Conservation (phyloP, 2,888 invertebrate species). For the Drosophila affinis region DNA sequence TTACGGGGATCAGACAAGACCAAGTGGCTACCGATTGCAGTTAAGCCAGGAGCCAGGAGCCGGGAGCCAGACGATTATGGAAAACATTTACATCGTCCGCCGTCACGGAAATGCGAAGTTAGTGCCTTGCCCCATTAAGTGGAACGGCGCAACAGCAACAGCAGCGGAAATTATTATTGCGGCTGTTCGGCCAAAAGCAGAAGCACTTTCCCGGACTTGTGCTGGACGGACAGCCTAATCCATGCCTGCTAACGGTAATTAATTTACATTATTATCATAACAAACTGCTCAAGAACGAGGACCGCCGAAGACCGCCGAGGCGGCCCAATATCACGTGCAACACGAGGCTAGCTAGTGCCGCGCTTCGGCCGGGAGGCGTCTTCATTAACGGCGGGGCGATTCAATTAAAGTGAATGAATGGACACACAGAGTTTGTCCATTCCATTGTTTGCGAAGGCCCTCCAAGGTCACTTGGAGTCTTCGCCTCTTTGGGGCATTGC, state of each 20-base stretch:
- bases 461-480: constrained; percentile 24
- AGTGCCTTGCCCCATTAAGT: constrained; percentile 32
- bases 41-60: constrained; percentile 3
- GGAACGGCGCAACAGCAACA: constrained; percentile 16
- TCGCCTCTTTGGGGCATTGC: not conserved
- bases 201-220: not conserved
- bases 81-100: constrained; percentile 24
- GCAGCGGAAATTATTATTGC: constrained; percentile 52
- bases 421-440: constrained; percentile 44
- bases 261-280: constrained; percentile 73
- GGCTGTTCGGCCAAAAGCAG: not conserved
- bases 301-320: not conserved
- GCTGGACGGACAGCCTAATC: constrained; percentile 21
- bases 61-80: constrained; percentile 24
- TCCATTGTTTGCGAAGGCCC: constrained; percentile 30
- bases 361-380: constrained; percentile 46
- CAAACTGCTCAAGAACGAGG: constrained; percentile 56
- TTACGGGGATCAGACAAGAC: constrained; percentile 38
- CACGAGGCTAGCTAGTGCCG: not conserved
- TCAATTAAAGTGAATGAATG: constrained; percentile 69
- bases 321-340: constrained; percentile 9
- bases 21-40: constrained; percentile 39
- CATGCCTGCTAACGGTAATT: constrained; percentile 52
- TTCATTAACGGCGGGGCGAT: constrained; percentile 63
- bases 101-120: constrained; percentile 22